Evolutionary conservation across 1,140 invertebrate genomes (phyloP).

Genomic region (Drosophila truncata): DNA sequence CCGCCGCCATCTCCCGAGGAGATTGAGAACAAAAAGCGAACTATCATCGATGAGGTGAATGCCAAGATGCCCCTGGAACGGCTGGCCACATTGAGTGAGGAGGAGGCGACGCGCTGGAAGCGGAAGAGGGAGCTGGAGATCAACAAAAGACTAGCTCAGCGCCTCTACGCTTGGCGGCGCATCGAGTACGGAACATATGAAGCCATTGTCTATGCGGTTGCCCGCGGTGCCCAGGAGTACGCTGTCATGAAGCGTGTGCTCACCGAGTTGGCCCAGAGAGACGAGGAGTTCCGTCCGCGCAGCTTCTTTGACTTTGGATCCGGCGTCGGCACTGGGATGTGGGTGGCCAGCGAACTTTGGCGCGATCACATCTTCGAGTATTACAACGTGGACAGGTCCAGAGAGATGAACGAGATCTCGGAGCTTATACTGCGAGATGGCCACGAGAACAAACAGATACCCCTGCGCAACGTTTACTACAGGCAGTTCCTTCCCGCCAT

Average conservation of each 20-base stretch:
- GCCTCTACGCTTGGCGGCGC: slow-evolving; percentile 90
- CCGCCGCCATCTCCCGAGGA: slow-evolving; percentile 88
- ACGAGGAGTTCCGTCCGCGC: slow-evolving; percentile 90
- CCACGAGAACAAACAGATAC: slow-evolving; percentile 87
- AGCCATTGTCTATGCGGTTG: slow-evolving; percentile 89
- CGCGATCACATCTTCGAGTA: slow-evolving; percentile 90
- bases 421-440: slow-evolving; percentile 89
- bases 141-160: slow-evolving; percentile 85
- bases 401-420: slow-evolving; percentile 92
- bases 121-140: slow-evolving; percentile 79
- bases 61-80: slow-evolving; percentile 73
- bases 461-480: slow-evolving; percentile 89
- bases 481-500: slow-evolving; percentile 92
- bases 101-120: slow-evolving; percentile 72
- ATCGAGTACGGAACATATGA: slow-evolving; percentile 89
- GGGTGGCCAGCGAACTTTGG: slow-evolving; percentile 92
- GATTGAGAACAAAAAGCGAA: slow-evolving; percentile 84
- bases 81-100: slow-evolving; percentile 49
- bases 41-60: slow-evolving; percentile 71
- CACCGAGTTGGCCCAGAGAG: slow-evolving; percentile 89
- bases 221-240: slow-evolving; percentile 91
- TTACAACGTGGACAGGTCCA: slow-evolving; percentile 92
- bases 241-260: slow-evolving; percentile 90
- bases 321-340: slow-evolving; percentile 93
- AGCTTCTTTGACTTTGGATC: slow-evolving; percentile 96